Base-by-base conservation (phyloP, 2,113 vertebrate genomes). In the Ibidorhyncha struthersii region DNA sequence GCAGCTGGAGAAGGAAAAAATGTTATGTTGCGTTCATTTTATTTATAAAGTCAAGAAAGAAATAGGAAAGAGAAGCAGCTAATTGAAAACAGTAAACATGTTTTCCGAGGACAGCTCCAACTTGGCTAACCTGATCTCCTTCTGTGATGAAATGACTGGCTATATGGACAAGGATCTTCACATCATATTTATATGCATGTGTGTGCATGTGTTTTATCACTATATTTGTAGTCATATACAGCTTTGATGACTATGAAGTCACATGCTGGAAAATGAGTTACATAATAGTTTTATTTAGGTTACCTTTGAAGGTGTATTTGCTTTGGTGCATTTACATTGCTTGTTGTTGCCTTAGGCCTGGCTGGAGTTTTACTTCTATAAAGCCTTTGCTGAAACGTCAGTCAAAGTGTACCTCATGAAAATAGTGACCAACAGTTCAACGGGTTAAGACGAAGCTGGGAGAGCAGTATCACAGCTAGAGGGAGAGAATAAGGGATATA, bases 151-250 rank as follows among this genome's bases (percentile, higher is more conserved):
- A 82, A 58, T 32, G 22, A 14, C 41, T 32, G 30, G 36, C 23
- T 50, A 14, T 34, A 38, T 10, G 20, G n/a, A 59, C 55, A 41
- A 66, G 40, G n/a, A 62, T 59, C 32, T 72, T 77, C 21, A 21
- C 25, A 11, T 22, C 36, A 23, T 40, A 38, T 47, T 49, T 53
- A 49, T 7, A 9, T 26, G 12, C 2, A 8, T n/a, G 4, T 10
- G 5, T 63, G 11, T 50, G 14, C 10, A 6, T 3, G 0, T n/a
- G 23, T 72, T 90, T 90, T 47, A 19, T 47, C 29, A 43, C 12
- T 82, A 0, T 50, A 8, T 55, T 59, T 82, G 36, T 72, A 49
- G 18, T 27, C 5, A 4, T 56, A 0, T 38, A 29, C 22, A 72
- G 7, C 43, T 89, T 47, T 78, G 34, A 45, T 32, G 41, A 12